Percentiles rank a stretch among this genome's conserved stretches.
phyloP scores from a whole-genome alignment of 2,888 invertebrate genomes.

The Zootermopsis nevadensis region DNA sequence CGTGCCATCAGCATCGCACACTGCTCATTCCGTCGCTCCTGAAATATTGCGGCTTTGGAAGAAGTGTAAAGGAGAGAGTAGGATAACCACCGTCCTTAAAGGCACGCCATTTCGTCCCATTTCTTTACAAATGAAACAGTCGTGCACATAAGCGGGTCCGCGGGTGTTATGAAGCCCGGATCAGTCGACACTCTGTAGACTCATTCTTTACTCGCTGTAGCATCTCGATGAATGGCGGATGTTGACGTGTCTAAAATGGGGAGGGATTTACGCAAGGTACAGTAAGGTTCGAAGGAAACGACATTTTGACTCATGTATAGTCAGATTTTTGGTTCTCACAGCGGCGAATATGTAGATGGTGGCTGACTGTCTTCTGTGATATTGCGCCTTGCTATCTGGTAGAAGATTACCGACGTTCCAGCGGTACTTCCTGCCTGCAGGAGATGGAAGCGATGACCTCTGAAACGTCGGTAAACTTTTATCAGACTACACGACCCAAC shows the following conservation, averaged over 20 bases:
- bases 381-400: too few relatives aligned
- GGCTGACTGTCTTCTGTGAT: too few relatives aligned
- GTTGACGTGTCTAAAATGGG: conserved; percentile 4
- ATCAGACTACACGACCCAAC: too few relatives aligned
- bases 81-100: conserved; percentile 46
- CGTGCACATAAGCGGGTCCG: not conserved
- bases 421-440: too few relatives aligned
- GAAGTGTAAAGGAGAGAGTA: not conserved
- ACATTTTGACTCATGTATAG: not conserved
- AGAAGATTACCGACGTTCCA: too few relatives aligned
- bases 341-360: too few relatives aligned
- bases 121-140: conserved; percentile 43
- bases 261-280: not conserved
- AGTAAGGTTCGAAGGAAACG: not conserved
- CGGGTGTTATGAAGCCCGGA: conserved; percentile 27
- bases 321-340: too few relatives aligned
- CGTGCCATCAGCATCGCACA: not conserved
- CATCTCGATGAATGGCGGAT: conserved; percentile 21
- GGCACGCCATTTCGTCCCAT: conserved; percentile 49
- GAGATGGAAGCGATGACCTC: too few relatives aligned
- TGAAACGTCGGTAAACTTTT: too few relatives aligned
- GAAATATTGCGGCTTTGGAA: not conserved
- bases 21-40: not conserved
- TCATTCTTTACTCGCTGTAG: not conserved
- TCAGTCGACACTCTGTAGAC: conserved; percentile 19